Evolutionary conservation across 1,140 invertebrate species (phyloP).

Genomic region (Drosophila busckii): DNA sequence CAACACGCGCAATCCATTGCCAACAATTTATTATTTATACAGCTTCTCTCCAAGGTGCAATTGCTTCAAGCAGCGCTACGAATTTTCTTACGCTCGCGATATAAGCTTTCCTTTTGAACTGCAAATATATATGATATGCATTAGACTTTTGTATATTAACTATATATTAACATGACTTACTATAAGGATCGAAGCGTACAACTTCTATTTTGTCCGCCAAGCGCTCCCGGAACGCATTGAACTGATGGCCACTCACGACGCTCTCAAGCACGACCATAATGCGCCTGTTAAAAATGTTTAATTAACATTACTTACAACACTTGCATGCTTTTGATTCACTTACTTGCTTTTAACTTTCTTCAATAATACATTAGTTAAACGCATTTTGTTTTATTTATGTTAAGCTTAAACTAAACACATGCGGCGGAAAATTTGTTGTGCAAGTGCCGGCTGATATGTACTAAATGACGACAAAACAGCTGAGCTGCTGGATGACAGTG

Average conservation of each 20-base stretch:
- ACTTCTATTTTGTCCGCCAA: slow-evolving; percentile 88
- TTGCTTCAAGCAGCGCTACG: slow-evolving; percentile 80
- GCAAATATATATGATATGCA: slow-evolving; percentile 77
- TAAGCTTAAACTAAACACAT: too few relatives aligned
- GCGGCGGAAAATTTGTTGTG: slow-evolving; percentile 28
- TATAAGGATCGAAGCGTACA: slow-evolving; percentile 86
- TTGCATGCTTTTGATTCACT: slow-evolving; percentile 13
- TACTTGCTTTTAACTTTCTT: slow-evolving; percentile 73
- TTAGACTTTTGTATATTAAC: too few relatives aligned
- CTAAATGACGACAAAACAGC: too few relatives aligned
- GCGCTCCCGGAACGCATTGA: slow-evolving; percentile 84
- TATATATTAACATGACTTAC: slow-evolving; percentile 81
- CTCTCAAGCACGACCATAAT: slow-evolving; percentile 89
- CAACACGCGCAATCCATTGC: too few relatives aligned
- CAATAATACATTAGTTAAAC: slow-evolving; percentile 51
- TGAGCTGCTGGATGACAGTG: too few relatives aligned
- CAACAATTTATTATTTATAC: too few relatives aligned
- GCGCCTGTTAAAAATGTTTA: slow-evolving; percentile 79
- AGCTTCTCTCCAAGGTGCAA: too few relatives aligned
- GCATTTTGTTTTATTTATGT: slow-evolving; percentile 45
- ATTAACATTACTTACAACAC: too few relatives aligned
- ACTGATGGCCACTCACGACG: slow-evolving; percentile 86
- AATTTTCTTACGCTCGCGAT: slow-evolving; percentile 84
- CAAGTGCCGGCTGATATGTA: slow-evolving; percentile 26
- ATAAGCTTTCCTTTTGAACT: slow-evolving; percentile 83